phyloP scores from a whole-genome alignment of 2,888 invertebrate genomes.

The Dynastes tityus region DNA sequence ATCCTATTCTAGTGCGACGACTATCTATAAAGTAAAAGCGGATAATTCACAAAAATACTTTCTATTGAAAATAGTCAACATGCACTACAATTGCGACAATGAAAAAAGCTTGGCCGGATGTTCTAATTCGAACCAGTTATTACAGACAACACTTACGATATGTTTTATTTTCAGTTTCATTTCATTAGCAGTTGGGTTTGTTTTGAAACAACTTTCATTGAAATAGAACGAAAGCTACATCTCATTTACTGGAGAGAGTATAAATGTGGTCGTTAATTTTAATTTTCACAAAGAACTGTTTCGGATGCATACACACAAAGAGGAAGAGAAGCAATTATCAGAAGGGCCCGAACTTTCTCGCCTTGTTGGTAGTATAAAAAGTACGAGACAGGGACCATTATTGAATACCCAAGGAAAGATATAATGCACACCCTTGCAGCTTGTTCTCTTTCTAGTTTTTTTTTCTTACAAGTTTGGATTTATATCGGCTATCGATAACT shows the following conservation, averaged over 20 bases:
- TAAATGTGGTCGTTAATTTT: no score
- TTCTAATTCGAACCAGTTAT: no score
- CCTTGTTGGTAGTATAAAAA: background rate
- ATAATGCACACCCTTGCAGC: constrained; percentile 12
- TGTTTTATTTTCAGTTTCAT: background rate
- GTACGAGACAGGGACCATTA: constrained; percentile 1
- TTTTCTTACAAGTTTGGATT: constrained; percentile 15
- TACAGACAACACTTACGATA: no score
- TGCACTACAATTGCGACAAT: no score
- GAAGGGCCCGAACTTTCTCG: background rate
- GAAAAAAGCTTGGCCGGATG: no score
- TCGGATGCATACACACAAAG: background rate
- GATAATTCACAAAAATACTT: no score
- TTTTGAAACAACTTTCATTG: background rate
- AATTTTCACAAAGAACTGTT: background rate
- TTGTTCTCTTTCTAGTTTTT: background rate
- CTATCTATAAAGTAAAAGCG: no score
- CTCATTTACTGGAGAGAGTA: no score
- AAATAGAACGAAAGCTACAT: no score
- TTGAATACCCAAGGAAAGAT: background rate
- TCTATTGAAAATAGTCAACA: no score
- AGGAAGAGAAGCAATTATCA: constrained; percentile 2
- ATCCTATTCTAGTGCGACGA: no score
- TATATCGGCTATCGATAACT: constrained; percentile 17
- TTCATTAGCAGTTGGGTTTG: background rate